Evolutionary conservation across 2,797 vertebrate genomes (phyloP).

Genomic region (Sebastolobus altivelis): DNA sequence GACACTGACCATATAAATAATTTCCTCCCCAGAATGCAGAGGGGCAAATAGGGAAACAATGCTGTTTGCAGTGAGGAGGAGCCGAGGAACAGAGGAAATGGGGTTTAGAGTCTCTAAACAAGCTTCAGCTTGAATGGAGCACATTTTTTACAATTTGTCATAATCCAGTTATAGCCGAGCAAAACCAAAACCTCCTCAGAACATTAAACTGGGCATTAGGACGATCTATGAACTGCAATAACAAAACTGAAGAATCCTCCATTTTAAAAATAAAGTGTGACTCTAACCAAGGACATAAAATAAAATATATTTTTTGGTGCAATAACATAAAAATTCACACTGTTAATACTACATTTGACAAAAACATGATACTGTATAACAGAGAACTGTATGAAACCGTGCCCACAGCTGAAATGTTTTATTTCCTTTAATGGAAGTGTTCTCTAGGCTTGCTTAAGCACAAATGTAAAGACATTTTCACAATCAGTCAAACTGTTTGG

Average conservation of each 20-base stretch:
- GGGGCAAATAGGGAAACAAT: constrained; percentile 48
- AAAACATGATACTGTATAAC: not conserved
- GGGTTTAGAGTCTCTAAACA: constrained; percentile 25
- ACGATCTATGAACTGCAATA: not conserved
- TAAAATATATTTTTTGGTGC: not conserved
- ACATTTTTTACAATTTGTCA: constrained; percentile 28
- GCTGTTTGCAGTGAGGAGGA: constrained; percentile 27
- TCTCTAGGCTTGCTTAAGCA: too few relatives aligned
- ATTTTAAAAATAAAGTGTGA: not conserved
- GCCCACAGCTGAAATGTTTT: too few relatives aligned
- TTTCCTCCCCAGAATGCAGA: constrained; percentile 63
- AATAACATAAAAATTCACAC: not conserved
- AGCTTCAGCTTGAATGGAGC: constrained; percentile 32
- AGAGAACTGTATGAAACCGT: not conserved
- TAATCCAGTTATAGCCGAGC: constrained; percentile 26
- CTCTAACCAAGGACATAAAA: not conserved
- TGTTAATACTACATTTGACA: not conserved
- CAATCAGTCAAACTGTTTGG: too few relatives aligned
- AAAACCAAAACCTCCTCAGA: constrained; percentile 18
- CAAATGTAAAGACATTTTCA: too few relatives aligned
- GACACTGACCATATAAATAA: constrained; percentile 81
- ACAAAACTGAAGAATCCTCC: not conserved
- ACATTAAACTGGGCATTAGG: not conserved
- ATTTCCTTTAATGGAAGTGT: too few relatives aligned
- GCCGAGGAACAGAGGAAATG: not conserved